phyloP scores from a whole-genome alignment of 2,113 vertebrate species.

The Phalacrocorax aristotelis region DNA sequence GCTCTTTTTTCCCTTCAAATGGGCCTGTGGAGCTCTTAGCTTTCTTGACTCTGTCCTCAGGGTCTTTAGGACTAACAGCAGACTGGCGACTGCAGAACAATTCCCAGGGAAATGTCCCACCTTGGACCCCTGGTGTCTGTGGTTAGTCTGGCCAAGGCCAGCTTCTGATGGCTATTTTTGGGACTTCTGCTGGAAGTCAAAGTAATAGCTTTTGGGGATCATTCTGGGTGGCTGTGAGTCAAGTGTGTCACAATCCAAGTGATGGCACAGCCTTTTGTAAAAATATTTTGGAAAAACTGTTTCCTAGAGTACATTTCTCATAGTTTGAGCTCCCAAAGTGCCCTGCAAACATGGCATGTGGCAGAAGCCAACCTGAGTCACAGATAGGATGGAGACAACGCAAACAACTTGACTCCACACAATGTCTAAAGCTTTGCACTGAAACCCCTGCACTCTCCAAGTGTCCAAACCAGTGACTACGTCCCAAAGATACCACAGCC shows the following conservation, averaged over 20 bases:
- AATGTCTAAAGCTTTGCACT: background rate
- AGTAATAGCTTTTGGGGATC: background rate
- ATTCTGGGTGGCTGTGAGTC: background rate
- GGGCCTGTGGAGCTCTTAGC: background rate
- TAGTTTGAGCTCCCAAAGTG: background rate
- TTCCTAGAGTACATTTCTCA: background rate
- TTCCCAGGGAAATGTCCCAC: background rate
- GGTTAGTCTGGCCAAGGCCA: background rate
- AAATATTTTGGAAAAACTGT: background rate
- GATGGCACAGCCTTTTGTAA: background rate
- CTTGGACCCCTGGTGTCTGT: background rate
- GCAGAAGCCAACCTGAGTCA: background rate
- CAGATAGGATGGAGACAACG: background rate
- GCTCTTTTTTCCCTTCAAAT: background rate
- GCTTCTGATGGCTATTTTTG: background rate
- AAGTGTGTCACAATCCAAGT: background rate
- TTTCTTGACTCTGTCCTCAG: background rate
- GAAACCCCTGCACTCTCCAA: background rate
- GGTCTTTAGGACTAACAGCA: background rate
- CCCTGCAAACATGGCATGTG: background rate
- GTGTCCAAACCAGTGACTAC: background rate
- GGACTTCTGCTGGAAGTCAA: background rate
- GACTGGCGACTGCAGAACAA: too few species aligned
- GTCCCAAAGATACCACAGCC: background rate
- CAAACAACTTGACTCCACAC: background rate